Percentiles rank a stretch among this genome's conserved stretches.
These are phyloP conservation scores for Drosophila birchii DNA, from an alignment of 2,888 invertebrate genomes.

Conservation along the genomic window DNA sequence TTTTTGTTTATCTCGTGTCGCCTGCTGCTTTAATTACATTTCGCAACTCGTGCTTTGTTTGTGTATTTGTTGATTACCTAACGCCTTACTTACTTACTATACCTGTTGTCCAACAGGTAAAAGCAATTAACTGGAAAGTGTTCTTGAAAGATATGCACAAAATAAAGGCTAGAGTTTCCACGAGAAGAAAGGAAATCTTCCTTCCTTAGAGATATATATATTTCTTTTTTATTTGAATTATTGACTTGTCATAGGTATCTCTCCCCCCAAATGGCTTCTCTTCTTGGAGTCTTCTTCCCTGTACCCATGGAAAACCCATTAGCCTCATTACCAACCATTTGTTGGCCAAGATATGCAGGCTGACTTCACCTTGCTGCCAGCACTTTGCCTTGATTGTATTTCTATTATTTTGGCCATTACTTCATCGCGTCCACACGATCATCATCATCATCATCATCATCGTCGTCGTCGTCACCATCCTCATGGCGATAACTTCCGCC, in stretches of 20 bases:
- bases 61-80: constrained; percentile 14
- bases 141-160: constrained; percentile 48
- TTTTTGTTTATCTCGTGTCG: constrained; percentile 17
- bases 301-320: constrained; percentile 52
- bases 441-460: background rate
- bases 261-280: too few relatives aligned
- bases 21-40: constrained; percentile 11
- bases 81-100: background rate
- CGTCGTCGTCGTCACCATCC: background rate
- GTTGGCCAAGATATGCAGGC: constrained; percentile 62
- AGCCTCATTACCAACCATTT: constrained; percentile 66
- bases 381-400: constrained; percentile 61
- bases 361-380: constrained; percentile 24
- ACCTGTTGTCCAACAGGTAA: constrained; percentile 41
- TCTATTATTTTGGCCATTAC: constrained; percentile 63
- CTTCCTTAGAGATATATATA: background rate
- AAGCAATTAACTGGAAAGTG: constrained; percentile 59
- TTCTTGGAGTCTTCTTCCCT: background rate
- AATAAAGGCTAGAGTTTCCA: background rate
- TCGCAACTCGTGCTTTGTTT: constrained; percentile 13
- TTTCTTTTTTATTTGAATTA: background rate
- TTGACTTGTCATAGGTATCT: too few relatives aligned
- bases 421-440: constrained; percentile 55
- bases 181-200: background rate
- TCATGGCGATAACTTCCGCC: constrained; percentile 57